A percentile compares a stretch with the other conserved stretches of the same genome.
phyloP scores from a whole-genome alignment of 1,140 invertebrate species.

The Macrobrachium nipponense region DNA sequence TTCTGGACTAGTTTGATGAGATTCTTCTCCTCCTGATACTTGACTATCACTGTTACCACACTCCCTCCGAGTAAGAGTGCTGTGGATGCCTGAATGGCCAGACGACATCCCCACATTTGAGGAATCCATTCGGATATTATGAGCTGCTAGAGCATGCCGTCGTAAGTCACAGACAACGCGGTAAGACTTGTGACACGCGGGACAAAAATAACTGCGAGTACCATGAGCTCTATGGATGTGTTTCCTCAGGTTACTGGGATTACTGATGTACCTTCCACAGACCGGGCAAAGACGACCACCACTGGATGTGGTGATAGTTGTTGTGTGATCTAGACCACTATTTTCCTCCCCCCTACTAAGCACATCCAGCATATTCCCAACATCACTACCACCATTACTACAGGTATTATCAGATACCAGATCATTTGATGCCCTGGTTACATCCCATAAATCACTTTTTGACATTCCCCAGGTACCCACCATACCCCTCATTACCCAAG shows the following conservation, averaged over 20 bases:
- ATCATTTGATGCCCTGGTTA: conserved; percentile 5
- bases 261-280: conserved; percentile 51
- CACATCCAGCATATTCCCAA: conserved; percentile 29
- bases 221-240: conserved; percentile 53
- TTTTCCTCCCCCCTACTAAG: conserved; percentile 38
- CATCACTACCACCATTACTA: conserved; percentile 24
- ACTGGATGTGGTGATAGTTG: conserved; percentile 15
- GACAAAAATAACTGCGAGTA: conserved; percentile 93
- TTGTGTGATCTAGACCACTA: background rate
- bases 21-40: conserved; percentile 11
- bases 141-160: conserved; percentile 65
- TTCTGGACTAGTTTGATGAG: background rate
- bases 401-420: background rate
- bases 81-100: background rate
- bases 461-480: conserved; percentile 42
- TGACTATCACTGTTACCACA: background rate
- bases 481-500: conserved; percentile 23
- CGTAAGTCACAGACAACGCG: conserved; percentile 75
- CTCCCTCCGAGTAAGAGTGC: background rate
- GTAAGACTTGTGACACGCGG: conserved; percentile 89
- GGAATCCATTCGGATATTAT: conserved; percentile 51
- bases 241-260: conserved; percentile 54
- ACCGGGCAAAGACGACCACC: conserved; percentile 42
- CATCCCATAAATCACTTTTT: conserved; percentile 2
- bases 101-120: background rate